phyloP scores from a whole-genome alignment of 2,888 invertebrate genomes.

The Tupiocoris notatus region DNA sequence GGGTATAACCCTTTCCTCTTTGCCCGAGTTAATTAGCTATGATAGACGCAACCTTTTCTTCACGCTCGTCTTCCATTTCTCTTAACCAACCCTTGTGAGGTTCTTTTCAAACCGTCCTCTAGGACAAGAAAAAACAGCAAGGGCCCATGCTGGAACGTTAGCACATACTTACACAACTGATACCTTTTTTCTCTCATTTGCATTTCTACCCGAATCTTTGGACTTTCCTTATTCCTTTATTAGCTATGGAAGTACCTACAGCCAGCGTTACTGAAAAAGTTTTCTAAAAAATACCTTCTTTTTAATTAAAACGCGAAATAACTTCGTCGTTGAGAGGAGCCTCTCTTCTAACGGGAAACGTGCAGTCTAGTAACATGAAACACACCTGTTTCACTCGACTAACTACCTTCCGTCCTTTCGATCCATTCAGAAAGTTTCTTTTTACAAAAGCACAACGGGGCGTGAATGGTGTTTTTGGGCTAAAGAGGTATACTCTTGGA shows the following conservation, averaged over 20 bases:
- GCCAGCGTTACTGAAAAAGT: constrained; percentile 13
- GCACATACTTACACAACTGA: constrained; percentile 35
- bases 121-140: no score
- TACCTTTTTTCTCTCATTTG: neutral
- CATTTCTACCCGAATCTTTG: constrained; percentile 8
- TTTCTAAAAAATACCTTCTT: neutral
- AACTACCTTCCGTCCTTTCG: constrained; percentile 2
- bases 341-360: constrained; percentile 22
- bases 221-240: constrained; percentile 22
- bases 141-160: constrained; percentile 23
- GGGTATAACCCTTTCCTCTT: neutral
- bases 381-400: constrained; percentile 30
- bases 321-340: constrained; percentile 21
- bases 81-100: neutral
- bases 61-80: neutral
- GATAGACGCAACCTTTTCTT: constrained; percentile 34
- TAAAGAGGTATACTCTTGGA: neutral
- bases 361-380: constrained; percentile 32
- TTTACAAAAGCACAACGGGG: neutral
- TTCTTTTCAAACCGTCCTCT: constrained; percentile 19
- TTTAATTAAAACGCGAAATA: constrained; percentile 32
- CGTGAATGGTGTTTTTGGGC: neutral
- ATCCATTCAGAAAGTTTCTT: constrained; percentile 25
- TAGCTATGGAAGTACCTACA: constrained; percentile 23
- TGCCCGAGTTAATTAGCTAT: constrained; percentile 37